Evolutionary conservation across 1,140 invertebrate species (phyloP), one percentile per base, ranked within the genome.

Genomic region (Ips typographus): DNA sequence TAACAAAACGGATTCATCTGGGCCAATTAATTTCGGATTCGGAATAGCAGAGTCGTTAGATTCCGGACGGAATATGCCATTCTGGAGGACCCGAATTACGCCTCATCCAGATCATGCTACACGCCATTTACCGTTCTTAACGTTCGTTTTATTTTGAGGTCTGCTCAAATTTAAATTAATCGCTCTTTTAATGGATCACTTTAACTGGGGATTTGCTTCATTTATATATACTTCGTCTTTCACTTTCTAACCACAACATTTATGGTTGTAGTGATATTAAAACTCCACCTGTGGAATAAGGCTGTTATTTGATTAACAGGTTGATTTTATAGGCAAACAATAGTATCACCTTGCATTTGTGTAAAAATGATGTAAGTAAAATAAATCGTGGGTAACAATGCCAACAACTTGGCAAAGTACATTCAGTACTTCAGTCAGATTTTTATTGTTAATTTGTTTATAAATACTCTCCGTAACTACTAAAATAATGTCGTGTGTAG

Each of bases 1-100:
- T 71, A 65, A 65, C 71, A 70, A 72, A 75, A 76, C 56, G 75
- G 72, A 74, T 76, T 76, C 73, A 76, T 76, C 74, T 76, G 70
- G 66, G 70, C 70, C 70, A 72, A 76, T 76, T 75, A 75, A 75
- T 76, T 72, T 74, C 63, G 63, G 71, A 76, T 75, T 62, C 68
- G 58, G 61, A 71, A 60, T 70, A 65, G 69, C 63, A 51, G 8
- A 70, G 68, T 70, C 68, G 68, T 70, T 70, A 70, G 60, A 64
- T 43, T 39, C 55, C 60, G 57, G 47, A 41, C 44, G 61, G 60
- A 53, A 70, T 70, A 56, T 64, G 68, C 51, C 68, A 58, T 70
- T 69, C 64, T 70, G 60, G 68, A 70, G 68, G 68, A 70, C 68
- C 68, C 52, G 60, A 52, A 70, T 70, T 70, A 55, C 68, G 60